Conservation (phyloP, 2,797 vertebrate species). For the Cirrhinus mrigala region DNA sequence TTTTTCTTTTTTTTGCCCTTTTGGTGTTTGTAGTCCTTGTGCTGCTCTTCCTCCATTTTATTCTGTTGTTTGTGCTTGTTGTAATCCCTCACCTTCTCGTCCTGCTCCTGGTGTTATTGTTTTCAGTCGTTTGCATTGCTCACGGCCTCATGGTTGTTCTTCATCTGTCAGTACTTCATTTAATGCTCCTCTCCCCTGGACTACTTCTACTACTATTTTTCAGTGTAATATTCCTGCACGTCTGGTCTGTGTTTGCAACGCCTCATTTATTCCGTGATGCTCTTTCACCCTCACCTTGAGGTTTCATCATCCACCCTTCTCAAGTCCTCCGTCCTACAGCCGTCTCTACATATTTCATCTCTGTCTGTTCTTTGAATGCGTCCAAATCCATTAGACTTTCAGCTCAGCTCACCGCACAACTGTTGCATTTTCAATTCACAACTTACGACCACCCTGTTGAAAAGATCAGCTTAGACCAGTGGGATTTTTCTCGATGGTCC, state of each 20-base stretch:
- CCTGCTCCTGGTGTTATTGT: neutral
- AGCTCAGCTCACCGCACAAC: neutral
- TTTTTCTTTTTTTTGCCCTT: slow-evolving; percentile 11
- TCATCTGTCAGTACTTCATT: slow-evolving; percentile 22
- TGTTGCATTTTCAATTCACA: slow-evolving; percentile 16
- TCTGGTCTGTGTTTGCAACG: neutral
- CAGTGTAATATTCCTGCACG: neutral
- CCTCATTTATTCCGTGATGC: slow-evolving; percentile 47
- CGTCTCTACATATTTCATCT: slow-evolving; percentile 51
- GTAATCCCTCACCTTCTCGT: slow-evolving; percentile 23
- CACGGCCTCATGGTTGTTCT: slow-evolving; percentile 1
- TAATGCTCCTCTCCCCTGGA: slow-evolving; percentile 30
- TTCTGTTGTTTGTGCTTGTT: slow-evolving; percentile 9
- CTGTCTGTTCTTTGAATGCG: slow-evolving; percentile 17
- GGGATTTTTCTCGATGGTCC: neutral
- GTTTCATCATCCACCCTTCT: slow-evolving; percentile 32
- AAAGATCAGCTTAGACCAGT: slow-evolving; percentile 3
- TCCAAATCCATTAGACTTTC: slow-evolving; percentile 34
- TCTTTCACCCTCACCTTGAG: slow-evolving; percentile 52
- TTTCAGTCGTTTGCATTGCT: slow-evolving; percentile 11
- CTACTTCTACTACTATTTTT: slow-evolving; percentile 27
- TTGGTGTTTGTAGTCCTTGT: slow-evolving; percentile 34
- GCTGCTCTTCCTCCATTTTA: slow-evolving; percentile 31
- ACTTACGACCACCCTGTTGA: neutral
- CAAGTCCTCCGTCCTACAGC: neutral